A percentile compares a stretch with the other conserved stretches of the same genome.
These are phyloP conservation scores for Serranus cabrilla DNA, from an alignment of 2,797 vertebrate species.

Conservation along the genomic window DNA sequence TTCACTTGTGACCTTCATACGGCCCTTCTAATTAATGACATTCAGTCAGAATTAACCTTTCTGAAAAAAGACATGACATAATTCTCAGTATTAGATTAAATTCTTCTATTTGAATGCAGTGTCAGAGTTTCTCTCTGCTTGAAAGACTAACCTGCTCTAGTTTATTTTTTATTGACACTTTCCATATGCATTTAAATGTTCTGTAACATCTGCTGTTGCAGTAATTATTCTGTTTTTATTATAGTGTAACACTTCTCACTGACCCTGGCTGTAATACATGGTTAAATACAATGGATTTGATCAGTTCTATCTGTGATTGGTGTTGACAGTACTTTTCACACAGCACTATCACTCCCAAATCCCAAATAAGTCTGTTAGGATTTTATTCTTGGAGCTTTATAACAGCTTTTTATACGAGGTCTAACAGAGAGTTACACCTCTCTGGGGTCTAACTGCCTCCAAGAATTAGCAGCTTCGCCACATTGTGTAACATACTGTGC, in stretches of 20 bases:
- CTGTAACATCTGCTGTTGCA: background rate
- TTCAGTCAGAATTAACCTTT: constrained; percentile 56
- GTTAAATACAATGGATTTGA: background rate
- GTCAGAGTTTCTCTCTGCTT: constrained; percentile 1
- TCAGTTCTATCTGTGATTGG: background rate
- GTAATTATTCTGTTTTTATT: background rate
- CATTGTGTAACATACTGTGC: background rate
- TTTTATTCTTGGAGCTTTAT: constrained; percentile 11
- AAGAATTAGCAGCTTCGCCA: background rate
- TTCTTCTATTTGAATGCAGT: constrained; percentile 38
- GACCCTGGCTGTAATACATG: background rate
- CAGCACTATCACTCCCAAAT: background rate
- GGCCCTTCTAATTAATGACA: constrained; percentile 46
- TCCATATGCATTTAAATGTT: background rate
- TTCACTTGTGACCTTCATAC: constrained; percentile 47
- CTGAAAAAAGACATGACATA: constrained; percentile 43
- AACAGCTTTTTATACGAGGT: constrained; percentile 7
- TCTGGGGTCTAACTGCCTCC: background rate
- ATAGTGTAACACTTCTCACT: background rate
- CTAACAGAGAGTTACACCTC: background rate
- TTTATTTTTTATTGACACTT: constrained; percentile 1
- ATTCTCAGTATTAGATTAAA: constrained; percentile 44
- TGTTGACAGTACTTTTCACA: background rate
- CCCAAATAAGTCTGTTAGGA: background rate
- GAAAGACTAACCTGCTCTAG: background rate